Evolutionary conservation across 2,797 vertebrate species (phyloP).

Genomic region (Sarcoramphus papa): DNA sequence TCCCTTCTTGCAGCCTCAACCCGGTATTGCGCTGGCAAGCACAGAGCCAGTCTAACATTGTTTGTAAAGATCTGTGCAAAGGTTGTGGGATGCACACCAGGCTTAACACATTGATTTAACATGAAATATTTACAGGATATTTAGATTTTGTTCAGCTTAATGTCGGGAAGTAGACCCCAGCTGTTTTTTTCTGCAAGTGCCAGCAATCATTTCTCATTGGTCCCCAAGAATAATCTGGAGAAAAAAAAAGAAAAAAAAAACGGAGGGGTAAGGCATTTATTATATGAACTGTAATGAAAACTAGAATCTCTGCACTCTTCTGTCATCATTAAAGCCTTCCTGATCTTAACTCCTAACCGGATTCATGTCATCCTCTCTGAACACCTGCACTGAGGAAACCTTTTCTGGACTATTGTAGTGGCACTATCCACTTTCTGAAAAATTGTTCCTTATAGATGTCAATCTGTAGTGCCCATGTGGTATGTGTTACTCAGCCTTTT

Average conservation of each 20-base stretch:
- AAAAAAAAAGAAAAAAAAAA: not conserved
- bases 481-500: not conserved
- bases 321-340: not conserved
- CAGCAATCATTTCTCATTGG: not conserved
- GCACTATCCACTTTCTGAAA: not conserved
- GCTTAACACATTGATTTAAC: conserved; percentile 14
- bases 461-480: not conserved
- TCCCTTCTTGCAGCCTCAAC: not conserved
- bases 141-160: not conserved
- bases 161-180: not conserved
- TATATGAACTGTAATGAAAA: not conserved
- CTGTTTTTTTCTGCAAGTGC: not conserved
- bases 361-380: not conserved
- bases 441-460: not conserved
- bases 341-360: not conserved
- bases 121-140: conserved; percentile 23
- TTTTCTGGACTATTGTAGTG: not conserved
- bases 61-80: not conserved
- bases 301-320: not conserved
- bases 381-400: not conserved
- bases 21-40: not conserved
- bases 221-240: not conserved
- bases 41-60: not conserved
- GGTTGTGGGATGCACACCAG: not conserved
- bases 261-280: not conserved